These are phyloP conservation scores for Drosophila erecta DNA, from an alignment of 1,140 invertebrate species.

Conservation along the genomic window DNA sequence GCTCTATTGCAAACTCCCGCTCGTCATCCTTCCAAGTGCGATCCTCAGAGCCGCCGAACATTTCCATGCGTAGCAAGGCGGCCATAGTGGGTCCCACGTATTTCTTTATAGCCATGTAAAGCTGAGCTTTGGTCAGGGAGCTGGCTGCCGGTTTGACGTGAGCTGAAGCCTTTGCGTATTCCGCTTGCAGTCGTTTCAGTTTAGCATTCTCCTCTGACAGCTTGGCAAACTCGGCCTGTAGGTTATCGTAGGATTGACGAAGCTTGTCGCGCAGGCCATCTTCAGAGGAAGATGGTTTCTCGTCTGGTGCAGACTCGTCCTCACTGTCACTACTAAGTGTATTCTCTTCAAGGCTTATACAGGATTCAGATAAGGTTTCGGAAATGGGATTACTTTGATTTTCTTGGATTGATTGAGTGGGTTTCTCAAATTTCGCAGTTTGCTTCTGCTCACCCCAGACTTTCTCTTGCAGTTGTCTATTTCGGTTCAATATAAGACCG, in stretches of 20 bases:
- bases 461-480: background rate
- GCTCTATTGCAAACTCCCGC: slow-evolving; percentile 58
- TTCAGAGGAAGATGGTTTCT: slow-evolving; percentile 1
- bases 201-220: slow-evolving; percentile 22
- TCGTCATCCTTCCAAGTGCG: slow-evolving; percentile 77
- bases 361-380: background rate
- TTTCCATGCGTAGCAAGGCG: slow-evolving; percentile 77
- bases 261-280: background rate
- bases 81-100: slow-evolving; percentile 74
- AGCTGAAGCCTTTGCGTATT: slow-evolving; percentile 1
- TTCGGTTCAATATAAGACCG: background rate
- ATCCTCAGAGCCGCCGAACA: slow-evolving; percentile 68
- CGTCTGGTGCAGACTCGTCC: background rate
- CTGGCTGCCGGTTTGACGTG: background rate
- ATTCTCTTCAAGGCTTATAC: background rate
- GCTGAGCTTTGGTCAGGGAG: slow-evolving; percentile 58
- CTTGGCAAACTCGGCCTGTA: slow-evolving; percentile 19
- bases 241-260: slow-evolving; percentile 20
- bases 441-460: background rate
- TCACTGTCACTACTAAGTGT: background rate
- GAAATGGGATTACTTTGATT: background rate
- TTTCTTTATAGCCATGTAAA: slow-evolving; percentile 76
- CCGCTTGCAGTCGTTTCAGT: slow-evolving; percentile 18
- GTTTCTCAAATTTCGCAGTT: background rate
- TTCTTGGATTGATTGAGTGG: background rate